Evolutionary conservation across 2,797 vertebrate genomes (phyloP), one percentile per base, ranked within the genome.

Genomic region (Synanceia verrucosa): DNA sequence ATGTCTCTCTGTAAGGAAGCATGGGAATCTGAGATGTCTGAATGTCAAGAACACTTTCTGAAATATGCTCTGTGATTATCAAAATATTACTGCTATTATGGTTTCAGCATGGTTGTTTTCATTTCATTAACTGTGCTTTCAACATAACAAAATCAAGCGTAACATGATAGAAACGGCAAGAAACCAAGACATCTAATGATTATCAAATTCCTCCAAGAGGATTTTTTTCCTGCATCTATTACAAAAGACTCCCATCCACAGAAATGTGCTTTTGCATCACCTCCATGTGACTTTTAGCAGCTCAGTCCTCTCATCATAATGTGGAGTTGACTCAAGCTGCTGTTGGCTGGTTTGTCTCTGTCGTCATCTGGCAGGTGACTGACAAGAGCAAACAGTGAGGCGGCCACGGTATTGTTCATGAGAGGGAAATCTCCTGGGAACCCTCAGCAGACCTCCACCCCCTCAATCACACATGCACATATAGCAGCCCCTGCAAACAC

Each of bases 371-470:
- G 84, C 82, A 90, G 78, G 83, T 92, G 87, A 89, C 72, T 85
- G 92, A 93, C 89, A 93, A 87, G 83, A 89, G 78, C 85, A 93
- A 94, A 93, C 87, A 86, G 46, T 87, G 70, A 47, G 85, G 77
- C 64, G 46, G 73, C 8, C 21, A 21, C 56, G 47, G 73, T 65
- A 89, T 92, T 92, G 89, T 91, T 83, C 70, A 31, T 5, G n/a
- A 19, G 41, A 52, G 66, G 79, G 47, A 90, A 86, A 81, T 82
- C 82, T 87, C 88, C 87, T 83, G 87, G 87, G 87, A 89, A 88
- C 86, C 41, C 59, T 67, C 62, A 44, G 68, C 59, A 66, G 69
- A 58, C 56, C 6, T 16, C 67, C 72, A 48, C 46, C 10, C 18
- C 26, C 33, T 3, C 39, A 1, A 43, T 1, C 43, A 24, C 36